Base-by-base conservation (phyloP, 1,140 invertebrate genomes). In the Platyscapa corneri region DNA sequence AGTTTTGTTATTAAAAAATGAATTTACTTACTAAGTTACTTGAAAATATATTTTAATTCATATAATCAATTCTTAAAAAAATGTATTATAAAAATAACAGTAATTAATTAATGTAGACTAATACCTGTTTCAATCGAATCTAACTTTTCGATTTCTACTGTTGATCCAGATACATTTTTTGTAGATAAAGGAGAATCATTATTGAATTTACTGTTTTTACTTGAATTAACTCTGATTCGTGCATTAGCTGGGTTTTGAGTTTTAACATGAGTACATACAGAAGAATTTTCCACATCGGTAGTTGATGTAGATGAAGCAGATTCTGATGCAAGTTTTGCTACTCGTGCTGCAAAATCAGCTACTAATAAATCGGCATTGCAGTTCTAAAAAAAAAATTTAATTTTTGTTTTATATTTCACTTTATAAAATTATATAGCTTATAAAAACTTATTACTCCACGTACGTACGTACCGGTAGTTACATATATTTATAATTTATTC, bases 281-380 rank as follows among this genome's bases (percentile, higher is more conserved):
- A n/a, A 60, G 53, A 20, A 64, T 64, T 76, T 46, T 64, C 70
- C 18, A 23, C 23, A 42, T 83, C 39, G 37, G 37, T 42, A 60
- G 39, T 18, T 7, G 39, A 6, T 46, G 60, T 5, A 67, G 79
- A 81, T 42, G 42, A 32, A 27, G 16, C 88, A 88, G 86, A 87
- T 80, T 92, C 91, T 77, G 88, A 90, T 72, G 89, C 88, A 23
- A 88, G 79, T 88, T 92, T 92, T 12, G 91, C 90, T 37, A 93
- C 92, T 18, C 88, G 89, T 32, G 90, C 91, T 75, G 91, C 92
- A 82, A 93, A 93, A 82, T 90, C 89, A 37, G 91, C 92, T 75
- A 89, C 88, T 81, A 92, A 89, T 86, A 89, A 87, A 77, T 89
- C 89, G 16, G 88, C 90, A 80, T 85, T 87, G 75, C 53, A 82